A percentile compares a stretch with the other conserved stretches of the same genome.
These are phyloP conservation scores for Torymus auratus DNA, from an alignment of 2,888 invertebrate genomes.

Conservation along the genomic window DNA sequence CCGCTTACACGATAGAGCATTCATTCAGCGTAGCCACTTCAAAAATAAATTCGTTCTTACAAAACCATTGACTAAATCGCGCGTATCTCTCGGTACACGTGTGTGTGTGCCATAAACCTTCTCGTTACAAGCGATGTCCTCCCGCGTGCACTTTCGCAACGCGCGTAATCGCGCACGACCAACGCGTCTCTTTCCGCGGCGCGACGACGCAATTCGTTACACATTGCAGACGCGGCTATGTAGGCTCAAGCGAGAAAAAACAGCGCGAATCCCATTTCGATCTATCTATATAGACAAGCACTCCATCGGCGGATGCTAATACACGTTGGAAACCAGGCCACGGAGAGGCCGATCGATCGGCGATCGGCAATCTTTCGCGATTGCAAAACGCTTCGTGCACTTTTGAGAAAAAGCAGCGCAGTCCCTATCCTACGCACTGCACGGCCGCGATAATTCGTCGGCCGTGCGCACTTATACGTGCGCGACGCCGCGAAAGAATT, in stretches of 20 bases:
- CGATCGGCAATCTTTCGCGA: no score
- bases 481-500: neutral
- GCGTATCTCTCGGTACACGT: no score
- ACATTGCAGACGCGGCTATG: neutral
- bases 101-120: neutral
- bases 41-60: no score
- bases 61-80: neutral
- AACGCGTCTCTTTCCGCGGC: neutral
- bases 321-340: conserved; percentile 31
- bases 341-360: no score
- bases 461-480: neutral
- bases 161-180: neutral
- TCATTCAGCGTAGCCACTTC: no score
- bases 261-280: conserved; percentile 34
- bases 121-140: neutral
- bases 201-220: conserved; percentile 12
- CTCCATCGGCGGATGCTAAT: conserved; percentile 53
- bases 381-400: no score
- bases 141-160: neutral
- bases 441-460: conserved; percentile 8
- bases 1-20: no score
- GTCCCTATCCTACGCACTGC: neutral
- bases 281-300: conserved; percentile 18
- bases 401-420: no score
- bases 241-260: neutral